Percentiles rank a stretch among this genome's conserved stretches.
Conservation (phyloP, 2,113 vertebrate species). For the Mionectes macconnelli region DNA sequence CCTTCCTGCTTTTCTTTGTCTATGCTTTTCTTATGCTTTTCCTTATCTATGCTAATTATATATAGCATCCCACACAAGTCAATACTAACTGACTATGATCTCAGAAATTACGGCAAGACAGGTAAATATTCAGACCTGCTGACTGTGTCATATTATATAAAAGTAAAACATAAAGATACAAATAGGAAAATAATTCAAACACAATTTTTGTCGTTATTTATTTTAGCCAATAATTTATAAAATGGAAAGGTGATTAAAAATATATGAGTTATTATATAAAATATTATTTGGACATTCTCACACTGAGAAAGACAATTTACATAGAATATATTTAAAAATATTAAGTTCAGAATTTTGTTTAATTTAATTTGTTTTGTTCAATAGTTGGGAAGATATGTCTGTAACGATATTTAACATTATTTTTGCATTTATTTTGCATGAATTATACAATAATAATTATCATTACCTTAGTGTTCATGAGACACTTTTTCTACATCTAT, state of each 20-base stretch:
- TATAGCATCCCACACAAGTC: not conserved
- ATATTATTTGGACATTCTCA: not conserved
- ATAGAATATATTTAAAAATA: not conserved
- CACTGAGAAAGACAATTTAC: not conserved
- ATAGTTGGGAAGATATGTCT: not conserved
- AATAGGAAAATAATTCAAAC: not conserved
- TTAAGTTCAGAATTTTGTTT: not conserved
- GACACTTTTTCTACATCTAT: not conserved
- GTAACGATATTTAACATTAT: not conserved
- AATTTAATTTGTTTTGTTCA: not conserved
- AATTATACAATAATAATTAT: not conserved
- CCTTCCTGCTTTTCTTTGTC: not conserved
- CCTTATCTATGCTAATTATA: not conserved
- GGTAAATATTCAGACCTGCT: not conserved
- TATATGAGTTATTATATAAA: not conserved
- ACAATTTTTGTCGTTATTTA: not conserved
- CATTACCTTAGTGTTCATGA: not conserved
- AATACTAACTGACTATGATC: not conserved
- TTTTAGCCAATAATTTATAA: not conserved
- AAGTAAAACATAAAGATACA: not conserved
- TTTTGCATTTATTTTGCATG: not conserved
- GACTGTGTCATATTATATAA: not conserved
- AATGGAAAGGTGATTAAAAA: not conserved
- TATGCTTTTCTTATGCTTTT: too few species aligned
- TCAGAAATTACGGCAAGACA: not conserved